Conservation (phyloP, 2,888 invertebrate genomes). For the Thera britannica region DNA sequence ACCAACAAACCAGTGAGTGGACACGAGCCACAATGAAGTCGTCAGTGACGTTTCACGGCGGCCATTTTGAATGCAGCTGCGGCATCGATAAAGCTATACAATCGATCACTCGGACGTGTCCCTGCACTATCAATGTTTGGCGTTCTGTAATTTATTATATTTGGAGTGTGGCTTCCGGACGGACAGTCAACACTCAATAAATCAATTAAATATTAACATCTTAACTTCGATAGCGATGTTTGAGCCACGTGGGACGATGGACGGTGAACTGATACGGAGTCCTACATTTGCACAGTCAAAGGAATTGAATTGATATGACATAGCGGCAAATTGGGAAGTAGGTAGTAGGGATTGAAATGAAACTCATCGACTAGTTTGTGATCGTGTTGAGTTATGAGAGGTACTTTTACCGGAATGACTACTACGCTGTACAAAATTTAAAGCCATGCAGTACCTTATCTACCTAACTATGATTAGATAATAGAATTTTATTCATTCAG, state of each 20-base stretch:
- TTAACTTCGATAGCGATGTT: constrained; percentile 57
- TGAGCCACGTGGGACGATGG: constrained; percentile 42
- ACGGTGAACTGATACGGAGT: constrained; percentile 18
- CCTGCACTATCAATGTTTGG: constrained; percentile 59
- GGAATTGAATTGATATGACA: constrained; percentile 16
- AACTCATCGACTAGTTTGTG: no score
- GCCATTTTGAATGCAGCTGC: constrained; percentile 67
- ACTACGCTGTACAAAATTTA: no score
- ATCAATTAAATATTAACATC: constrained; percentile 77
- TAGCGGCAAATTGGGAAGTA: not conserved
- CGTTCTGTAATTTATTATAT: constrained; percentile 76
- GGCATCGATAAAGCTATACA: constrained; percentile 59
- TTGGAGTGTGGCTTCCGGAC: constrained; percentile 74
- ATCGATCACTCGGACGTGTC: constrained; percentile 65
- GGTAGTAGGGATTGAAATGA: no score
- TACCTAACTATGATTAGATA: no score
- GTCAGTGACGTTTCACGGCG: constrained; percentile 54
- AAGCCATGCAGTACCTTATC: no score
- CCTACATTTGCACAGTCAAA: constrained; percentile 17
- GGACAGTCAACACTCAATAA: constrained; percentile 79
- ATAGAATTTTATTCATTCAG: no score
- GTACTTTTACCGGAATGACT: no score
- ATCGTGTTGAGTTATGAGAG: no score
- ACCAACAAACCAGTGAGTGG: not conserved
- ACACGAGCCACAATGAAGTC: constrained; percentile 59